Evolutionary conservation across 2,888 invertebrate genomes (phyloP), one percentile per base, ranked within the genome.

Genomic region (Nomada lathburiana): DNA sequence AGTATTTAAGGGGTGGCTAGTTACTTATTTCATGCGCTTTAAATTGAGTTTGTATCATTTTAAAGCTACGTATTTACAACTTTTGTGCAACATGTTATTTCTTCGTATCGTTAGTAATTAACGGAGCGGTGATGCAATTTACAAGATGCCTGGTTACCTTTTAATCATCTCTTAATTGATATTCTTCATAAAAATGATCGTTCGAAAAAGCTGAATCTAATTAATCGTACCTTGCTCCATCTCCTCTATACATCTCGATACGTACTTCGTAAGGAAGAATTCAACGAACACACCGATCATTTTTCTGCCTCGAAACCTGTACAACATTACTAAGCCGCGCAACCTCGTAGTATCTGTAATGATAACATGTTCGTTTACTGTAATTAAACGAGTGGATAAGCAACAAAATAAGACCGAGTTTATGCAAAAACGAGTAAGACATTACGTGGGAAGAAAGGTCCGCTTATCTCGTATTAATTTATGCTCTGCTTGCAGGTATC

Each of bases 401-500:
- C 16, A 42, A 20, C 44, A 47, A 20, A 36, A 3, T 29, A 11
- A 18, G 59, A 60, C 26, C 36, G 70, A 23, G 7, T 60, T 71
- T 60, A 62, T 62, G 70, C 20, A 59, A 63, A 57, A 71, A 16
- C 26, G 57, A 10, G 26, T 18, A n/a, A 68, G 53, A 55, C 42
- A 57, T 36, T 62, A 71, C 52, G 70, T 36, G 44, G 47, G 50
- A 52, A 60, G 16, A 71, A 71, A 62, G 52, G 29, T 71, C 18
- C 7, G 44, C 44, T 74, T 47, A 68, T 67, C 57, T 47, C 26
- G 68, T 71, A 57, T 47, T 55, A 55, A 53, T 57, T 62, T 67
- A 42, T 59, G 59, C 50, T 71, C 50, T 62, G 82, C 92, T 86
- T 94, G 10, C 94, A 96, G 96, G 95, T 96, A 81, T 95, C 95